Evolutionary conservation across 2,797 vertebrate genomes (phyloP), one percentile per base, ranked within the genome.

Genomic region (Enteromius viviparus): DNA sequence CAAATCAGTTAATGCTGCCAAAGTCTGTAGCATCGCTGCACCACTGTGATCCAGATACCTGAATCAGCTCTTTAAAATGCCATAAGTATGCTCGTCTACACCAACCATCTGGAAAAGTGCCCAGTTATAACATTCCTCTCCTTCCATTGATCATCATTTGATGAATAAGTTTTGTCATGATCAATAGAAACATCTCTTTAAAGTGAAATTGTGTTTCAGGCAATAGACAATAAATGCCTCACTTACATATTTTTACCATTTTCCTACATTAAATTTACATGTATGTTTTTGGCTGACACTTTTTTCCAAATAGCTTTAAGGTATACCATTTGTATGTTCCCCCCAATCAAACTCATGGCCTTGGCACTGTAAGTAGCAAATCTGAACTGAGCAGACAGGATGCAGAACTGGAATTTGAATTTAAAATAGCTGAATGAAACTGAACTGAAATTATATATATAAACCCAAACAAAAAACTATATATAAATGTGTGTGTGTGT

Each of bases 31-130:
- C 75, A 64, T 64, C 17, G 15, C n/a, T 47, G 55, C 55, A 42
- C 7, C 55, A 62, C 34, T 62, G 55, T 77, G 40, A 62, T 77
- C 58, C 23, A 77, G 58, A 77, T 29, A 29, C 55, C 40, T 77
- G 58, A 77, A 47, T 62, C 75, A 64, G 75, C 58, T 77, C 55
- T 77, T 77, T 64, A 62, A 62, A 77, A 64, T 62, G 75, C 40
- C 17, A 29, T 49, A 78, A 65, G 60, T 49, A 26, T 32, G 42
- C 26, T 64, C 10, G 42, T 78, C 58, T 64, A 77, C 76, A 62
- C 23, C 58, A 77, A 32, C 72, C 76, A 47, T 77, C 40, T 77
- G 76, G 76, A 77, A 26, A 42, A 29, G 1, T 77, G 37, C 75
- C 75, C 55, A 47, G 58, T 45, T 64, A 21, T 17, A 64, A 60